Conservation (phyloP, 2,113 vertebrate genomes). For the Isichthys henryi region DNA sequence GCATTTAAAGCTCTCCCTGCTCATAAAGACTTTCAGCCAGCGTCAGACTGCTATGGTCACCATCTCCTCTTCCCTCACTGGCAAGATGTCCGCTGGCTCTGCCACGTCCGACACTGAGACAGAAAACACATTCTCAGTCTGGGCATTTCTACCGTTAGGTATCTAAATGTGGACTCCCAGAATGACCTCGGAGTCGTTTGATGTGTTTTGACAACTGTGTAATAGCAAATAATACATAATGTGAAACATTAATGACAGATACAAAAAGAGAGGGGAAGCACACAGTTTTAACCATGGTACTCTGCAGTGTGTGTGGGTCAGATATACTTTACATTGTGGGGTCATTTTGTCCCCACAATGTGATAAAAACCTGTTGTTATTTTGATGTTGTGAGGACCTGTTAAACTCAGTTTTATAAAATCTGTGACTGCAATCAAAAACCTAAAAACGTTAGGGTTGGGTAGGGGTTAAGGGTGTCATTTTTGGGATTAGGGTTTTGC, state of each 20-base stretch:
- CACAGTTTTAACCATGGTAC: not conserved
- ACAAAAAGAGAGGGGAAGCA: not conserved
- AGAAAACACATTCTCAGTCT: not conserved
- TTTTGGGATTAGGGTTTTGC: no score
- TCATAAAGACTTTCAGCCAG: not conserved
- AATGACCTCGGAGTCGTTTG: not conserved
- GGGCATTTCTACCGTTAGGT: not conserved
- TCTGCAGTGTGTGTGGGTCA: not conserved
- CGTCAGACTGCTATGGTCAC: constrained; percentile 13
- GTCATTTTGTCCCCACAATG: no score
- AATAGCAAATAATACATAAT: not conserved
- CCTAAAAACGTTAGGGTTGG: no score
- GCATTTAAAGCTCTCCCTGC: constrained; percentile 2
- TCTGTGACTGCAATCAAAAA: no score
- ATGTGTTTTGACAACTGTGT: not conserved
- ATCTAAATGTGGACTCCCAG: not conserved
- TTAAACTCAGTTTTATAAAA: no score
- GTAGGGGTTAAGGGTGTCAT: no score
- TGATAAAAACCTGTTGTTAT: no score
- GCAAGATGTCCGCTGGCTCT: not conserved
- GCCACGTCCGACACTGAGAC: not conserved
- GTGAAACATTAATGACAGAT: not conserved
- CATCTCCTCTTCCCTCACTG: not conserved
- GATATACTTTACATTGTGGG: no score
- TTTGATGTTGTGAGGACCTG: not conserved